These are phyloP conservation scores for Piezodorus guildinii DNA, from an alignment of 1,140 invertebrate genomes.

Conservation along the genomic window DNA sequence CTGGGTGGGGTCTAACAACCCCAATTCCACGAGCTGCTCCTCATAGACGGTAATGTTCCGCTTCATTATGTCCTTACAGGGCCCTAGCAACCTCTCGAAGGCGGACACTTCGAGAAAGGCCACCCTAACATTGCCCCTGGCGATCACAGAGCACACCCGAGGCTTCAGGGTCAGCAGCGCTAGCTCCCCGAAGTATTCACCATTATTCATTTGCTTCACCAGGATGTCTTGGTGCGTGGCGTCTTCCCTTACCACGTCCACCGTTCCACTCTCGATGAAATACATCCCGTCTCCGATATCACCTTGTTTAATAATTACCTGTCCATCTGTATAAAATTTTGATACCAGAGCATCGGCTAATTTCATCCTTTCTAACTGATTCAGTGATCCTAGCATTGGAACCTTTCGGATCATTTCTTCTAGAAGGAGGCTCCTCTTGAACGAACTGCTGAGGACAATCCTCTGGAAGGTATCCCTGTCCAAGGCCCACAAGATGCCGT, in stretches of 20 bases:
- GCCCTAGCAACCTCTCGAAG: constrained; percentile 91
- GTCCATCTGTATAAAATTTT: constrained; percentile 56
- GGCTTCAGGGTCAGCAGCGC: constrained; percentile 92
- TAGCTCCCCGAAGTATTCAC: constrained; percentile 91
- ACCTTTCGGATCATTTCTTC: constrained; percentile 56
- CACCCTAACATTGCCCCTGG: constrained; percentile 65
- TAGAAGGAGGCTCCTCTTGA: constrained; percentile 92
- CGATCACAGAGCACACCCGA: constrained; percentile 84
- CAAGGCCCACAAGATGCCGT: constrained; percentile 90
- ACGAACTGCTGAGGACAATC: constrained; percentile 89
- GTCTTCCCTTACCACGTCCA: constrained; percentile 63
- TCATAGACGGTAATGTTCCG: constrained; percentile 95
- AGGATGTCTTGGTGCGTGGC: constrained; percentile 41
- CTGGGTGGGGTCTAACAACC: too few species aligned
- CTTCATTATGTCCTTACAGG: constrained; percentile 98
- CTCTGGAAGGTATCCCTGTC: constrained; percentile 87
- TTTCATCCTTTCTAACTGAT: constrained; percentile 91
- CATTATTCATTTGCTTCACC: constrained; percentile 51
- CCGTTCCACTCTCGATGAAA: constrained; percentile 83
- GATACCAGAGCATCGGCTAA: constrained; percentile 84
- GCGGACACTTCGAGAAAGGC: constrained; percentile 94
- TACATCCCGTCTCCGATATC: constrained; percentile 94
- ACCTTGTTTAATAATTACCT: constrained; percentile 82
- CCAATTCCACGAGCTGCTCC: constrained; percentile 30
- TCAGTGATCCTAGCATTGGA: constrained; percentile 23